Conservation (phyloP, 2,797 vertebrate genomes). For the Knipowitschia caucasica region DNA sequence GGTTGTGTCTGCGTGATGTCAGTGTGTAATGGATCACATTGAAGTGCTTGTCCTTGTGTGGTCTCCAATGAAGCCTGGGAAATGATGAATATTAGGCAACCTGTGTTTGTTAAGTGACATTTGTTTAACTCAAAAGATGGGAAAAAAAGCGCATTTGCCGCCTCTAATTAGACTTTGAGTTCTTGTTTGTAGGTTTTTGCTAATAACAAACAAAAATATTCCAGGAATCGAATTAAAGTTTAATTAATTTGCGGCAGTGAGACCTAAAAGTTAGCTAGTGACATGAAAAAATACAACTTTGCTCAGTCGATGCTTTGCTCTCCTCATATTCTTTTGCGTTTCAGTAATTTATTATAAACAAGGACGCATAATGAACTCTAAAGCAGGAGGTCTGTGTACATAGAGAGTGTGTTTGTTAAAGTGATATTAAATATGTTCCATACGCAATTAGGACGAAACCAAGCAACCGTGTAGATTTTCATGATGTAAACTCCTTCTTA, state of each 20-base stretch:
- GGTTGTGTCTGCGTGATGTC: constrained; percentile 43
- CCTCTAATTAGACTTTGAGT: background rate
- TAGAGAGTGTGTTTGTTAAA: no score
- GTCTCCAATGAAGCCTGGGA: constrained; percentile 36
- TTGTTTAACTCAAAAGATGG: background rate
- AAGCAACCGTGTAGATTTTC: no score
- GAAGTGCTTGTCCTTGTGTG: constrained; percentile 38
- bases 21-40: constrained; percentile 45
- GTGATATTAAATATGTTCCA: no score
- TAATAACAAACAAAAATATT: constrained; percentile 1
- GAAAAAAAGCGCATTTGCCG: background rate
- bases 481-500: no score
- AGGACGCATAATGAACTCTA: background rate
- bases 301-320: no score
- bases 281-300: background rate
- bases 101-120: constrained; percentile 24
- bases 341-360: background rate
- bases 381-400: background rate
- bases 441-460: no score
- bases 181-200: background rate
- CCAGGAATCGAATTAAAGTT: background rate
- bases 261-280: background rate
- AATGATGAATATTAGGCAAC: constrained; percentile 41
- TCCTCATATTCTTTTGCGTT: background rate
- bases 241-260: background rate